A percentile compares a stretch with the other conserved stretches of the same genome.
Conservation (phyloP, 1,140 invertebrate genomes). For the Caenorhabditis brenneri region DNA sequence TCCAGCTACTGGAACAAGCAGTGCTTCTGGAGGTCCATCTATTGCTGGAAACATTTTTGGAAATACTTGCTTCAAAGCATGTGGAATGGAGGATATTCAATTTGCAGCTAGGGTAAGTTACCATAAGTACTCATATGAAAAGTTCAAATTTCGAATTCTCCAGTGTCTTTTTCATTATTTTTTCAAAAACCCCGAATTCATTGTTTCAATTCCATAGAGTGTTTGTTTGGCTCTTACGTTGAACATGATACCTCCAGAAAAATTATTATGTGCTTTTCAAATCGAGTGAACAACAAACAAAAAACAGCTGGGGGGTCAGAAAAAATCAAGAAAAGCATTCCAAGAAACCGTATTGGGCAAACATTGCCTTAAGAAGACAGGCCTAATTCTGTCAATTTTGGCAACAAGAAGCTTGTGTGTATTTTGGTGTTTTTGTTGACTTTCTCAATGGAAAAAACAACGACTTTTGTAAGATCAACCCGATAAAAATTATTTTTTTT, state of each 20-base stretch:
- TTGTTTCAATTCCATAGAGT: neutral
- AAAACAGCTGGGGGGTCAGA: neutral
- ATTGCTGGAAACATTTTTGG: conserved; percentile 44
- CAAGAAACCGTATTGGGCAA: neutral
- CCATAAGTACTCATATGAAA: neutral
- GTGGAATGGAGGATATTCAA: conserved; percentile 70
- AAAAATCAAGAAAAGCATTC: neutral
- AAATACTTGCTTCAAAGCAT: conserved; percentile 65
- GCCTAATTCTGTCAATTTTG: neutral
- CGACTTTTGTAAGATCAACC: no score
- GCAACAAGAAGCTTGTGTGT: neutral
- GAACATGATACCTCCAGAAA: neutral
- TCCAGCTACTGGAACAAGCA: neutral
- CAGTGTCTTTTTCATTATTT: no score
- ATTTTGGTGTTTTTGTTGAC: neutral
- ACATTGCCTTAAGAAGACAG: neutral
- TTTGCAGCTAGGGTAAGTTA: conserved; percentile 63
- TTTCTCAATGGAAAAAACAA: neutral
- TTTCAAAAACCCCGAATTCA: no score
- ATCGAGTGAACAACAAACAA: no score
- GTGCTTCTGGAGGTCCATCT: conserved; percentile 38
- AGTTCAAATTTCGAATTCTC: neutral
- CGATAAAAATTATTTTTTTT: no score
- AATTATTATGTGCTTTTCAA: neutral
- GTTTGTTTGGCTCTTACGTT: neutral